Conservation (phyloP, 2,888 invertebrate genomes). For the Chorisops tibialis region DNA sequence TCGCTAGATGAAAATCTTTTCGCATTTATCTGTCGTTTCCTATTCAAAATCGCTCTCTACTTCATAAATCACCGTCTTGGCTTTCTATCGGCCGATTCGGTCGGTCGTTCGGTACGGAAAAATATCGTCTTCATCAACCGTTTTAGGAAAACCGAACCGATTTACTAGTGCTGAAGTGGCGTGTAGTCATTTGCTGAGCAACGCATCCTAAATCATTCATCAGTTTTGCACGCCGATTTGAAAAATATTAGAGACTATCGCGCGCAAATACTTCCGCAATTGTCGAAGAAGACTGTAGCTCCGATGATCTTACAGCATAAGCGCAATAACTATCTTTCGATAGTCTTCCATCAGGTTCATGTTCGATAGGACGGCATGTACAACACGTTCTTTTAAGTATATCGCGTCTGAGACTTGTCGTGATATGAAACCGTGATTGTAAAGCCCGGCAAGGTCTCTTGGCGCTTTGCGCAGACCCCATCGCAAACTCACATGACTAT, state of each 20-base stretch:
- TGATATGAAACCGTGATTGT: constrained; percentile 6
- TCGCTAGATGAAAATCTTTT: constrained; percentile 8
- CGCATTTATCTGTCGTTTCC: constrained; percentile 9
- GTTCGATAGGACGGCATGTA: constrained; percentile 7
- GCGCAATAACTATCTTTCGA: neutral
- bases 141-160: constrained; percentile 8
- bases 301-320: neutral
- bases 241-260: neutral
- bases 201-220: constrained; percentile 19
- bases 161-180: constrained; percentile 11
- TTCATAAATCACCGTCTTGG: constrained; percentile 11
- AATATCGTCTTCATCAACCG: constrained; percentile 15
- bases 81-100: neutral
- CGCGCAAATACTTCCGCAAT: constrained; percentile 4
- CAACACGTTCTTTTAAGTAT: constrained; percentile 3
- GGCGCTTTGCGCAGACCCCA: neutral
- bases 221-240: neutral
- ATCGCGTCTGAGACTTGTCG: constrained; percentile 2
- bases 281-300: neutral
- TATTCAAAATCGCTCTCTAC: constrained; percentile 4
- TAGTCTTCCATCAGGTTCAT: neutral
- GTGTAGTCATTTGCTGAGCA: constrained; percentile 12
- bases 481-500: constrained; percentile 2
- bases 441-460: neutral
- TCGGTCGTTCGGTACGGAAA: neutral